These are phyloP conservation scores for Cyprinus carpio DNA, from an alignment of 2,113 vertebrate genomes.

Conservation along the genomic window DNA sequence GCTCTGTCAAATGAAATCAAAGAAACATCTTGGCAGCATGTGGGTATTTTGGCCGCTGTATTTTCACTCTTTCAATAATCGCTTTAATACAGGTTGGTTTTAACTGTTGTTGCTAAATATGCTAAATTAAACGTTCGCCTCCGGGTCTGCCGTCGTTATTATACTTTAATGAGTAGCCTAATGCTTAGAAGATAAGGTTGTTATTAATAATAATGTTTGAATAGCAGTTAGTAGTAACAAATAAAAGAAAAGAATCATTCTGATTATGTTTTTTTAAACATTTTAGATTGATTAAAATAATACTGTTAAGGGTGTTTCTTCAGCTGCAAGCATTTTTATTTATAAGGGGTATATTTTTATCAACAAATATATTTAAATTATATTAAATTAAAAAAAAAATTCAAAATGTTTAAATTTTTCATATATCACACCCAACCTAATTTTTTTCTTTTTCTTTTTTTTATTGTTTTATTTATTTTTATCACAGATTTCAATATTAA, in stretches of 20 bases:
- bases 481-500: no score
- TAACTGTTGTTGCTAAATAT: neutral
- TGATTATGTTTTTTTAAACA: neutral
- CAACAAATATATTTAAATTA: no score
- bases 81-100: neutral
- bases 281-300: neutral
- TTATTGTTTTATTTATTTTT: neutral
- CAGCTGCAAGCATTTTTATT: no score
- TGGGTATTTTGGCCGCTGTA: neutral
- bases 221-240: neutral
- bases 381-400: no score
- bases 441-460: neutral
- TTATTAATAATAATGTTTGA: neutral
- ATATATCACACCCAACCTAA: no score
- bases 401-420: no score
- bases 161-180: slow-evolving; percentile 11
- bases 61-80: slow-evolving; percentile 8
- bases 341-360: no score
- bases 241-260: neutral
- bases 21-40: neutral
- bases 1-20: slow-evolving; percentile 19
- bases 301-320: no score
- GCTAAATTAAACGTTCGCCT: neutral
- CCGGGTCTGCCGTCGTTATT: neutral
- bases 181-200: neutral